A percentile compares a stretch with the other conserved stretches of the same genome.
Conservation (phyloP, 1,140 invertebrate genomes). For the Acromyrmex charruanus region DNA sequence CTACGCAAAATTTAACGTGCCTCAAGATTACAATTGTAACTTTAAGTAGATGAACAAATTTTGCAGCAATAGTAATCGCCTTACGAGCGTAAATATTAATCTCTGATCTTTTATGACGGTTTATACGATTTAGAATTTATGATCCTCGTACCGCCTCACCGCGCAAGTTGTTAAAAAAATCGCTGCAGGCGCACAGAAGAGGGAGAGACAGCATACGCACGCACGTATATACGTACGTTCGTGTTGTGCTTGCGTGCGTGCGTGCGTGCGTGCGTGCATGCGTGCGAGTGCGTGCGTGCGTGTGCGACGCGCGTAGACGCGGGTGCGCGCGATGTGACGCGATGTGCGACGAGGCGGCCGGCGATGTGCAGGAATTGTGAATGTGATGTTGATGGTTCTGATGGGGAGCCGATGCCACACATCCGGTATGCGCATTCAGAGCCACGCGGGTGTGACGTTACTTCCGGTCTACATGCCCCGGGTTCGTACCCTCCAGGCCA, state of each 20-base stretch:
- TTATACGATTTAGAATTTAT: slow-evolving; percentile 3
- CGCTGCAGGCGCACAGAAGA: slow-evolving; percentile 3
- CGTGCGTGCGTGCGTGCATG: background rate
- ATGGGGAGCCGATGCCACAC: slow-evolving; percentile 87
- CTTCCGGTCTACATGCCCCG: slow-evolving; percentile 86
- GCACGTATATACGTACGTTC: background rate
- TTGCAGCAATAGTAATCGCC: background rate
- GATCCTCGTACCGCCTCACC: background rate
- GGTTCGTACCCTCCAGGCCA: slow-evolving; percentile 79
- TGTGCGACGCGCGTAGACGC: slow-evolving; percentile 42
- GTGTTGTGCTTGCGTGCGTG: background rate
- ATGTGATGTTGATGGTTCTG: slow-evolving; percentile 85
- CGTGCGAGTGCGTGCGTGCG: background rate
- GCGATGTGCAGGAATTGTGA: slow-evolving; percentile 83
- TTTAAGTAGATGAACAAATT: background rate
- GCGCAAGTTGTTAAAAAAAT: slow-evolving; percentile 54
- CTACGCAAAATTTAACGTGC: too few species aligned
- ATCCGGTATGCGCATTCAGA: slow-evolving; percentile 87
- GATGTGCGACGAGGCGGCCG: slow-evolving; percentile 79
- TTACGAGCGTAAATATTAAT: background rate
- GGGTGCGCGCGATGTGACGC: slow-evolving; percentile 76
- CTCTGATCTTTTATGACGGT: background rate
- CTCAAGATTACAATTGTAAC: background rate
- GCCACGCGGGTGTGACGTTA: slow-evolving; percentile 87
- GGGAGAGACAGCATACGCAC: slow-evolving; percentile 8